A percentile compares a stretch with the other conserved stretches of the same genome.
Conservation (phyloP, 1,140 invertebrate genomes). For the Sitodiplosis mosellana region DNA sequence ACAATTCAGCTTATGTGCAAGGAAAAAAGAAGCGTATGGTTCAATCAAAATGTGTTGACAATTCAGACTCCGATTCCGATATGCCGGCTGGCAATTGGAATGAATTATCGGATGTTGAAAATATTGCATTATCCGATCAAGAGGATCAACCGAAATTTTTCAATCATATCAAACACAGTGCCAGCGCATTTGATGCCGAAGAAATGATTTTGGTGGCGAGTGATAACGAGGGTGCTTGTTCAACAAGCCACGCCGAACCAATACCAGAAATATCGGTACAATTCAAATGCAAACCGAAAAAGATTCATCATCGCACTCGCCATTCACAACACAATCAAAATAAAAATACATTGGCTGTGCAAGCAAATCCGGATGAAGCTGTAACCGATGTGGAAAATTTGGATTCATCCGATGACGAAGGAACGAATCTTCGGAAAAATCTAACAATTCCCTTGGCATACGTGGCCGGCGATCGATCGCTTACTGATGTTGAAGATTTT, state of each 20-base stretch:
- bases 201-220: conserved; percentile 3
- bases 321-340: neutral
- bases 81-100: neutral
- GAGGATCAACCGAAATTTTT: conserved; percentile 2
- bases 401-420: conserved; percentile 25
- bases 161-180: conserved; percentile 2
- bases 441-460: conserved; percentile 11
- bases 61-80: neutral
- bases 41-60: neutral
- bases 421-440: conserved; percentile 7
- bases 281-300: conserved; percentile 1
- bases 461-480: conserved; percentile 13
- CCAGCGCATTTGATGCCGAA: conserved; percentile 2
- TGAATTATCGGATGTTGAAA: conserved; percentile 16
- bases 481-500: conserved; percentile 26
- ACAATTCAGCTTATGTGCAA: neutral
- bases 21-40: neutral
- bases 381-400: conserved; percentile 30
- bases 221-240: conserved; percentile 1
- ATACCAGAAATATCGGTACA: neutral
- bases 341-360: conserved; percentile 9
- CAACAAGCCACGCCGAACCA: neutral
- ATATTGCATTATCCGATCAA: conserved; percentile 14
- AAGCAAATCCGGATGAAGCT: conserved; percentile 13
- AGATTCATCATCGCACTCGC: neutral